A percentile compares a stretch with the other conserved stretches of the same genome.
phyloP scores from a whole-genome alignment of 2,113 vertebrate species.

The Fregetta grallaria region DNA sequence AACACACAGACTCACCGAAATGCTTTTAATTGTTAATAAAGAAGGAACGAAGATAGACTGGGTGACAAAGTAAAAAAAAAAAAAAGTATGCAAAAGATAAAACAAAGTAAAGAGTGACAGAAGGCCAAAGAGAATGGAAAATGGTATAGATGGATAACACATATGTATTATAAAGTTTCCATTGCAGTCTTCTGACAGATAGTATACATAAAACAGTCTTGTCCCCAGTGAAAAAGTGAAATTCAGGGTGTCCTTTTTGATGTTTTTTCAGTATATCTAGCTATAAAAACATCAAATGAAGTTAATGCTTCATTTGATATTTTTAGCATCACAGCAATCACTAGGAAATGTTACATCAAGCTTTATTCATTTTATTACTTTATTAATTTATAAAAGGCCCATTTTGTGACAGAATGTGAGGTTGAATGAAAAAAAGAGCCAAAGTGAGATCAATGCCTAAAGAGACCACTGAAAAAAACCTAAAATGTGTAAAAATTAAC shows the following conservation, averaged over 20 bases:
- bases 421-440: neutral
- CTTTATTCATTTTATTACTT: constrained; percentile 28
- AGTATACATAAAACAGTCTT: constrained; percentile 36
- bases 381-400: constrained; percentile 28
- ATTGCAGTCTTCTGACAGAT: neutral
- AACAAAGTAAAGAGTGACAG: neutral
- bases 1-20: neutral
- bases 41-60: neutral
- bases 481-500: neutral
- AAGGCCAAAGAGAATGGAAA: neutral
- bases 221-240: constrained; percentile 37
- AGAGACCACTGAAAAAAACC: neutral
- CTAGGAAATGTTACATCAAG: constrained; percentile 27
- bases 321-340: constrained; percentile 51
- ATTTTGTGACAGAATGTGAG: neutral
- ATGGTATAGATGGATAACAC: neutral
- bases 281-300: constrained; percentile 55
- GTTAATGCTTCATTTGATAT: constrained; percentile 43
- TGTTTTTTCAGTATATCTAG: constrained; percentile 23
- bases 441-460: neutral
- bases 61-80: neutral
- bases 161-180: neutral
- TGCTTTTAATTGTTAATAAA: neutral
- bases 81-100: neutral
- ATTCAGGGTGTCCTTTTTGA: constrained; percentile 37